Percentiles rank a stretch among this genome's conserved stretches.
Evolutionary conservation across 2,113 vertebrate species (phyloP).

Genomic region (Baryphthengus martii): DNA sequence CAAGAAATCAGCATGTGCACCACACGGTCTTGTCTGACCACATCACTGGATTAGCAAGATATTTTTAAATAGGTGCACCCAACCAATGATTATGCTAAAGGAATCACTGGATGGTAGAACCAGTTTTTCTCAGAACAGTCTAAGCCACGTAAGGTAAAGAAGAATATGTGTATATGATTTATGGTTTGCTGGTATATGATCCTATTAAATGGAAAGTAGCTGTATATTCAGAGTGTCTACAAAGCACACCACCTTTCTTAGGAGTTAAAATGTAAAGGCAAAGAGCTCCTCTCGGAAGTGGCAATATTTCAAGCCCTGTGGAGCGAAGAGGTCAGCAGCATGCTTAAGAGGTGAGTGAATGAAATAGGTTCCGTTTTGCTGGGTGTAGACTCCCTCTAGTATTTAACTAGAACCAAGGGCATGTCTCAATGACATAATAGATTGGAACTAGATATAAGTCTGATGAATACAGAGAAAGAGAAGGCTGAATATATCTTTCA

Average conservation of each 20-base stretch:
- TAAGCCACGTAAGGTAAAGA: constrained; percentile 25
- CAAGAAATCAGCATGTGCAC: not conserved
- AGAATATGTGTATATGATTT: constrained; percentile 12
- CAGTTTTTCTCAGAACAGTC: constrained; percentile 49
- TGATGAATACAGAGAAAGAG: not conserved
- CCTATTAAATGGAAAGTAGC: not conserved
- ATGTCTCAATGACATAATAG: not conserved
- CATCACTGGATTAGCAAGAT: constrained; percentile 36
- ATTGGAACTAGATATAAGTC: not conserved
- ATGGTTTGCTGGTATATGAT: not conserved
- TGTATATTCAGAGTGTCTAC: not conserved
- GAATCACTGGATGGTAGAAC: constrained; percentile 56
- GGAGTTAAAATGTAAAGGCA: not conserved
- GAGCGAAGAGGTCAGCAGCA: not conserved
- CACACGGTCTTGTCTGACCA: not conserved
- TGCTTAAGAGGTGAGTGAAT: not conserved
- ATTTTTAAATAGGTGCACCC: constrained; percentile 19
- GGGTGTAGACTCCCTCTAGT: not conserved
- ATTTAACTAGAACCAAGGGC: not conserved
- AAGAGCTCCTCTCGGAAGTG: not conserved
- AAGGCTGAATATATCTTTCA: not conserved
- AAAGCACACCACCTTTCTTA: not conserved
- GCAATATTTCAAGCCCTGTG: not conserved
- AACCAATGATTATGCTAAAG: constrained; percentile 44
- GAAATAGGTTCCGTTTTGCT: not conserved